These are phyloP conservation scores for Syngnathus typhle DNA, from an alignment of 2,113 vertebrate genomes.

Conservation along the genomic window DNA sequence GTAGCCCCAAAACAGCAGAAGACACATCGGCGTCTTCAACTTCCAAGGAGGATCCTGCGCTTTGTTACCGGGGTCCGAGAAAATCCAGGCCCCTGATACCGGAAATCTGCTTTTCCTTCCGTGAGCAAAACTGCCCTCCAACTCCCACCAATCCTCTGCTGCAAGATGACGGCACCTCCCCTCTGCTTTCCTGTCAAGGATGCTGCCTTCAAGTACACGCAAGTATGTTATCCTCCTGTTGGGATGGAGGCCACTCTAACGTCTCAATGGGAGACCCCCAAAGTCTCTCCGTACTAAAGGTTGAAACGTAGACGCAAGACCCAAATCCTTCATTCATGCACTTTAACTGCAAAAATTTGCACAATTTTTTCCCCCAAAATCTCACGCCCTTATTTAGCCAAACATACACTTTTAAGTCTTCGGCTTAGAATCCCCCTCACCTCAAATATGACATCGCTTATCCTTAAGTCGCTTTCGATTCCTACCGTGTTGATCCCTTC, in stretches of 20 bases:
- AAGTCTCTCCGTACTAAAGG: slow-evolving; percentile 20
- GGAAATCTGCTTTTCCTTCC: slow-evolving; percentile 93
- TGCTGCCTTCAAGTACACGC: slow-evolving; percentile 90
- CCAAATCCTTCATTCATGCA: slow-evolving; percentile 31
- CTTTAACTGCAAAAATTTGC: slow-evolving; percentile 5
- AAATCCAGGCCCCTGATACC: slow-evolving; percentile 84
- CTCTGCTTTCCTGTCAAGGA: slow-evolving; percentile 81
- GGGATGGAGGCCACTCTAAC: too few relatives aligned
- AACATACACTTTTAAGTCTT: not conserved
- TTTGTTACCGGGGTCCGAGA: slow-evolving; percentile 23
- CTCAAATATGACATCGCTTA: slow-evolving; percentile 27
- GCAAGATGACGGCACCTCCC: slow-evolving; percentile 89
- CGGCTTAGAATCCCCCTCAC: slow-evolving; percentile 15
- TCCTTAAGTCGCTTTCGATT: slow-evolving; percentile 24
- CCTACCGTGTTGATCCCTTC: slow-evolving; percentile 17
- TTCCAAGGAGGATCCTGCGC: slow-evolving; percentile 1
- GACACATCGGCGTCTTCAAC: slow-evolving; percentile 14
- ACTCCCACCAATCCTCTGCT: slow-evolving; percentile 83
- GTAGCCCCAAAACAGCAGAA: slow-evolving; percentile 1
- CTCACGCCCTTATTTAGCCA: slow-evolving; percentile 22
- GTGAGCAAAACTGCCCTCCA: slow-evolving; percentile 82
- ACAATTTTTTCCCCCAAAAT: slow-evolving; percentile 24
- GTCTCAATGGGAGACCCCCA: not conserved
- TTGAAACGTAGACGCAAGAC: slow-evolving; percentile 13
- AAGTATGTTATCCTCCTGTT: slow-evolving; percentile 75